Percentiles rank a stretch among this genome's conserved stretches.
phyloP scores from a whole-genome alignment of 1,140 invertebrate genomes.

The Bombyx mandarina region DNA sequence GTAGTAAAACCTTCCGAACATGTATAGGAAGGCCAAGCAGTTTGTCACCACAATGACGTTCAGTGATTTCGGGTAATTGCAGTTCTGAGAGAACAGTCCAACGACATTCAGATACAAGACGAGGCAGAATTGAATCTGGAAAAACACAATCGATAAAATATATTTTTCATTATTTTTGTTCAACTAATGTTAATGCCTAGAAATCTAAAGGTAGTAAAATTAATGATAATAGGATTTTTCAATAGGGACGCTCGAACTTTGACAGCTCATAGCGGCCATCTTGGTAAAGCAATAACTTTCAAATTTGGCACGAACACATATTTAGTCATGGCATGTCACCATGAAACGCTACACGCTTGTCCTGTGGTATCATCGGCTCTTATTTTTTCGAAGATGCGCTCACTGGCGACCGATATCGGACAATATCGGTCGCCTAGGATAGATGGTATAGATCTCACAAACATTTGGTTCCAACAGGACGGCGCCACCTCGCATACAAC shows the following conservation, averaged over 20 bases:
- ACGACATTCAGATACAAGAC: constrained; percentile 12
- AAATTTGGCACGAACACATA: too few species aligned
- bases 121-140: constrained; percentile 20
- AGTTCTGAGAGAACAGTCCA: constrained; percentile 3
- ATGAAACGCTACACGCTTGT: too few species aligned
- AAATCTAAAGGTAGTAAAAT: neutral
- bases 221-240: neutral
- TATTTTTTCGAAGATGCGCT: neutral
- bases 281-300: too few species aligned
- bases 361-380: neutral
- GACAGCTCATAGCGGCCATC: too few species aligned
- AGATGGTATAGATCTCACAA: constrained; percentile 2
- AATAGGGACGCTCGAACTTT: too few species aligned
- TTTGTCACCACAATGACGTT: constrained; percentile 11
- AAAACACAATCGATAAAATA: neutral
- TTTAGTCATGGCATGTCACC: too few species aligned
- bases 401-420: neutral
- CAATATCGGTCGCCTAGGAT: neutral
- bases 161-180: neutral
- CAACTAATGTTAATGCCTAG: neutral
- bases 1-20: constrained; percentile 19
- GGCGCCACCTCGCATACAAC: neutral
- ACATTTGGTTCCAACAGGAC: constrained; percentile 1
- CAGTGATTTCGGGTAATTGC: constrained; percentile 14
- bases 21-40: constrained; percentile 13